Conservation (phyloP, 1,140 invertebrate genomes). For the Eriocheir sinensis region DNA sequence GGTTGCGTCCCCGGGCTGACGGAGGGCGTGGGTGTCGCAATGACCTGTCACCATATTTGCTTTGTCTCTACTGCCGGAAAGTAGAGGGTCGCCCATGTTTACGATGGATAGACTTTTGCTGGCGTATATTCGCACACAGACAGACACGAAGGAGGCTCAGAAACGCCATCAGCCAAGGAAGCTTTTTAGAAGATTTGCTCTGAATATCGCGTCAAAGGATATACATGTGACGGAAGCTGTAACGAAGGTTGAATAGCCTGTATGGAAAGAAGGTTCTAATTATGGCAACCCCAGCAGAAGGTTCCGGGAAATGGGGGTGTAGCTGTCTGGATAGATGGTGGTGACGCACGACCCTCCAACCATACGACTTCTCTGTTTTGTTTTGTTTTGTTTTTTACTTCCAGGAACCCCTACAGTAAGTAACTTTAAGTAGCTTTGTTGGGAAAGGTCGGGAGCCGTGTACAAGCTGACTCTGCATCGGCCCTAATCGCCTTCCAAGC, state of each 20-base stretch:
- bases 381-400: not conserved
- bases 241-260: not conserved
- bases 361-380: not conserved
- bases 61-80: not conserved
- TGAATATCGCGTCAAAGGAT: not conserved
- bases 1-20: not conserved
- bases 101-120: not conserved
- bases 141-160: not conserved
- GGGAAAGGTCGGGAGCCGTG: not conserved
- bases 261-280: too few relatives aligned
- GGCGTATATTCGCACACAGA: not conserved
- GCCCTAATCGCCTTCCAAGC: too few relatives aligned
- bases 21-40: not conserved
- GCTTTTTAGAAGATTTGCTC: not conserved
- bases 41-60: not conserved
- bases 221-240: not conserved
- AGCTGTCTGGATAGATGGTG: too few relatives aligned
- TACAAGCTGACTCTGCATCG: not conserved
- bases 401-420: too few relatives aligned
- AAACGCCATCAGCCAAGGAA: not conserved
- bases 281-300: not conserved
- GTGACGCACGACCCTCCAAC: conserved; percentile 19
- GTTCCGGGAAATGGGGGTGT: not conserved
- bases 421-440: not conserved
- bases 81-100: not conserved